Evolutionary conservation across 1,140 invertebrate genomes (phyloP), one percentile per base, ranked within the genome.

Genomic region (Drosophila azteca): DNA sequence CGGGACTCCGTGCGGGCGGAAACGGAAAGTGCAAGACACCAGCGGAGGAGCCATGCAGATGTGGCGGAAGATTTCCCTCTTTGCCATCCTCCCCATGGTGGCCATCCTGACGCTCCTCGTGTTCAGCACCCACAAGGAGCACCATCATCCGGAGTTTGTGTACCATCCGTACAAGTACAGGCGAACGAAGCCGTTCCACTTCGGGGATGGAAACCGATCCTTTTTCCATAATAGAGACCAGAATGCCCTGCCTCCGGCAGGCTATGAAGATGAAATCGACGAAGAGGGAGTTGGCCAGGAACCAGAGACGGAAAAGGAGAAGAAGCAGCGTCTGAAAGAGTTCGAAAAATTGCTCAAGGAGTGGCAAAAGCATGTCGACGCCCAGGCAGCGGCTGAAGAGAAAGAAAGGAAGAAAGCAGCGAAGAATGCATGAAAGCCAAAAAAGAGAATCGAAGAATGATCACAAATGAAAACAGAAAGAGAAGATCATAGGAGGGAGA

Each of bases 151-250:
- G 11, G 92, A 92, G 59, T 97, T 96, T 85, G 90, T 94, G 11
- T 87, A 94, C n/a, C 96, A 96, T 80, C 94, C 95, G 0, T 93
- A 96, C 92, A 74, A 97, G 90, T 92, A 95, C 17, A 92, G 94
- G 26, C 93, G 96, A 17, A 94, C 92, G 13, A 95, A 95, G 90
- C 91, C 92, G 24, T 98, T 96, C 92, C 96, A 95, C 60, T 98
- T 96, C 95, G 96, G 96, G 61, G 96, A 97, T 92, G 97, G 97
- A 39, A 95, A 95, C 79, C 94, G 95, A 39, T 92, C 93, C 2
- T 91, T 96, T 3, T 97, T 97, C 93, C 90, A 91, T 41, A 97
- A 97, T 92, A 94, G 95, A 41, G 93, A 95, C 70, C 91, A 93
- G 43, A 98, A 98, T 90, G 92, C 97, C 46, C 91, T 97, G 15